Conservation (phyloP, 2,797 vertebrate species). For the Sphaeramia orbicularis region DNA sequence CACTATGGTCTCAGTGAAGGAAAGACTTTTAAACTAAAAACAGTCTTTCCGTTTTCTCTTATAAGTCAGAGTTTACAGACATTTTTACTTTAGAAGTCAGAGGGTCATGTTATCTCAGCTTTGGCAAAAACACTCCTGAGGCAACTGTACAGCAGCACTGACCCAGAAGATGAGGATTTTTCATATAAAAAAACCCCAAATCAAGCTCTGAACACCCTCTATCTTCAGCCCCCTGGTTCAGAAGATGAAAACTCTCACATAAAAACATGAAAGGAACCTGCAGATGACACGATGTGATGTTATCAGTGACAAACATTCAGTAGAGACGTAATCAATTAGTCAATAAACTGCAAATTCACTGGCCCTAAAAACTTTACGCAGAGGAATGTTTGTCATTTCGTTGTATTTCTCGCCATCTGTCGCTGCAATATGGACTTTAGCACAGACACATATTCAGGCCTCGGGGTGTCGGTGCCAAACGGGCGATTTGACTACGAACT, state of each 20-base stretch:
- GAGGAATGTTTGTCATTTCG: slow-evolving; percentile 44
- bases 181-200: too few species aligned
- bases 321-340: slow-evolving; percentile 1
- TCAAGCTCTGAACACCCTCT: too few species aligned
- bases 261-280: too few species aligned
- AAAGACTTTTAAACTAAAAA: too few species aligned
- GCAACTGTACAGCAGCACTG: background rate
- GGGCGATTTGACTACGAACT: slow-evolving; percentile 26
- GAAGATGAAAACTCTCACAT: too few species aligned
- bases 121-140: background rate
- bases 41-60: too few species aligned
- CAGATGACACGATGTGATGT: background rate
- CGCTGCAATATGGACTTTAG: slow-evolving; percentile 38
- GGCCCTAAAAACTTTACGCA: background rate
- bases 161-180: too few species aligned
- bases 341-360: slow-evolving; percentile 3
- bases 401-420: slow-evolving; percentile 58
- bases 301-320: background rate
- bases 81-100: background rate
- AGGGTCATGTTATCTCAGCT: background rate
- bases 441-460: slow-evolving; percentile 40
- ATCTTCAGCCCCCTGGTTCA: too few species aligned
- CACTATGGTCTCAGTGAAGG: too few species aligned
- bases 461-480: slow-evolving; percentile 28
- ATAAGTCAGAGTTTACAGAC: too few species aligned